Percentiles rank a stretch among this genome's conserved stretches.
Conservation (phyloP, 2,797 vertebrate genomes). For the Sparus aurata region DNA sequence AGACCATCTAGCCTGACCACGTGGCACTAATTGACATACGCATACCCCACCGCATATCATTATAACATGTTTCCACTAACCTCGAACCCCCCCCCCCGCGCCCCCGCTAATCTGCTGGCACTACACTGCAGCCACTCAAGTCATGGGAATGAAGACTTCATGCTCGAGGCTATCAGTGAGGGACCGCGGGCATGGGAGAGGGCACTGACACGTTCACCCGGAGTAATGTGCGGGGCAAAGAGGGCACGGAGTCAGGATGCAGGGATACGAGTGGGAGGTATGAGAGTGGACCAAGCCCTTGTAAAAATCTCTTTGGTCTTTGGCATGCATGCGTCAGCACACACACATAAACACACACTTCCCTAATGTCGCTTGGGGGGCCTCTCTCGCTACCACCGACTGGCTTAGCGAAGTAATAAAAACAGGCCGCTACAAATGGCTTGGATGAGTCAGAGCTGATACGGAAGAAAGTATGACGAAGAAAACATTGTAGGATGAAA, state of each 20-base stretch:
- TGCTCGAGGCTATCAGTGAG: slow-evolving; percentile 20
- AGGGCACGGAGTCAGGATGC: slow-evolving; percentile 36
- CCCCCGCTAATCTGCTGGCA: slow-evolving; percentile 33
- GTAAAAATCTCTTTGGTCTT: slow-evolving; percentile 55
- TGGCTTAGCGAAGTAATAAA: slow-evolving; percentile 49
- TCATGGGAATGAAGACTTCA: slow-evolving; percentile 42
- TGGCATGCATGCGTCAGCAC: slow-evolving; percentile 57
- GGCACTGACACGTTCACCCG: slow-evolving; percentile 35
- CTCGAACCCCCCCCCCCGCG: slow-evolving; percentile 6
- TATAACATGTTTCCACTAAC: slow-evolving; percentile 67
- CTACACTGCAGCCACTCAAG: slow-evolving; percentile 23
- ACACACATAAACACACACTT: slow-evolving; percentile 42
- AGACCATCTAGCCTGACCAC: slow-evolving; percentile 59
- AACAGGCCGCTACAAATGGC: slow-evolving; percentile 29
- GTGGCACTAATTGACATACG: slow-evolving; percentile 59
- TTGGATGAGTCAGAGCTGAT: slow-evolving; percentile 50
- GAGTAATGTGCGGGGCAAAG: slow-evolving; percentile 10
- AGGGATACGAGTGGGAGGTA: slow-evolving; percentile 23
- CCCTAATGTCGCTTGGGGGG: slow-evolving; percentile 35
- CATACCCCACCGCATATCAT: slow-evolving; percentile 47
- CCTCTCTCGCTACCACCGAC: slow-evolving; percentile 46
- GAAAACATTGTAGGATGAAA: slow-evolving; percentile 48
- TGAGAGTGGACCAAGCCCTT: slow-evolving; percentile 40
- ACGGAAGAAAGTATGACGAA: slow-evolving; percentile 53
- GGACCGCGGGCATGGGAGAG: slow-evolving; percentile 34